phyloP scores from a whole-genome alignment of 1,140 invertebrate genomes.

The Mya arenaria region DNA sequence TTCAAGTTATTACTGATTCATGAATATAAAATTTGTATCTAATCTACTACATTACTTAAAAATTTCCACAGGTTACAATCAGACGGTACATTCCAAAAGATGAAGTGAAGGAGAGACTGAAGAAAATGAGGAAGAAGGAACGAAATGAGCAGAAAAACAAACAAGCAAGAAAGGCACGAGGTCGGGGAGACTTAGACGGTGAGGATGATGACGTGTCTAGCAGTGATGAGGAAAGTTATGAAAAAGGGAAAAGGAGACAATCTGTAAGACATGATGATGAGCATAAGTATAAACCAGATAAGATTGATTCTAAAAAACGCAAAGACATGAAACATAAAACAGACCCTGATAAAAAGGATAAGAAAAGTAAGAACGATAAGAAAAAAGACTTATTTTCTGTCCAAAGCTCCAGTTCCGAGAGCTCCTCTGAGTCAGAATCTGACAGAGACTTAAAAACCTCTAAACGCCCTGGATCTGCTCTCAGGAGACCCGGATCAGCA shows the following conservation, averaged over 20 bases:
- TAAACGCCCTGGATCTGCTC: conserved; percentile 8
- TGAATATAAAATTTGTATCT: too few species aligned
- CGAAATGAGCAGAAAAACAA: conserved; percentile 40
- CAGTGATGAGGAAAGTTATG: conserved; percentile 48
- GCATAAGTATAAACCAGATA: too few species aligned
- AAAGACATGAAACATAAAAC: neutral
- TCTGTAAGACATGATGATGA: too few species aligned
- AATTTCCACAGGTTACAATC: conserved; percentile 58
- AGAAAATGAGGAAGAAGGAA: conserved; percentile 51
- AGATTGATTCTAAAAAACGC: too few species aligned
- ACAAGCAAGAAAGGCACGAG: conserved; percentile 25
- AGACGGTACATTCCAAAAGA: conserved; percentile 59
- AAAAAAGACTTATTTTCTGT: conserved; percentile 27
- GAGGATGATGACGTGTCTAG: conserved; percentile 42
- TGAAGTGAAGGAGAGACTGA: conserved; percentile 49
- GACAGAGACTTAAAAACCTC: neutral
- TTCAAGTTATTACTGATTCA: too few species aligned
- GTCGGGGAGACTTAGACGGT: conserved; percentile 8
- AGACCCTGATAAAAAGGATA: conserved; percentile 36
- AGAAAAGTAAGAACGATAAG: conserved; percentile 15
- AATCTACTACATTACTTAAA: too few species aligned
- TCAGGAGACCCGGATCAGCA: conserved; percentile 15
- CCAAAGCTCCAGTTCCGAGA: neutral
- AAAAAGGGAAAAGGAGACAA: neutral
- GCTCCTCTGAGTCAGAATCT: neutral